Base-by-base conservation (phyloP, 2,797 vertebrate genomes). In the Poeciliopsis presidionis region DNA sequence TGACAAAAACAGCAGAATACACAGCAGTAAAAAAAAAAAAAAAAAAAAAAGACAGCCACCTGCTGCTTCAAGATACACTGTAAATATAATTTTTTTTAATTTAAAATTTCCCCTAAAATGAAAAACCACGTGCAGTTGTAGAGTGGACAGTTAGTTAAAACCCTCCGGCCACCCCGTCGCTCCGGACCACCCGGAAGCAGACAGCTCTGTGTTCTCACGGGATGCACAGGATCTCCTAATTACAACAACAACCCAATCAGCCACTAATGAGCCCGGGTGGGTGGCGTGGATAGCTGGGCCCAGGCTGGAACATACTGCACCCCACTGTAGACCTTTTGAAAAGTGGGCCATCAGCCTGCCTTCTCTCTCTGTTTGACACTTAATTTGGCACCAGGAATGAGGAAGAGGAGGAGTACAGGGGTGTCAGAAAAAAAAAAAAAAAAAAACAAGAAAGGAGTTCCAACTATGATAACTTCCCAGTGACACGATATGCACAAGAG, bases 311-410 rank as follows among this genome's bases (percentile, higher is more conserved):
- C 73, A 72, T 86, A 91, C 87, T 93, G 91, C 92, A 92, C 88
- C 78, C 88, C 73, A 86, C 46, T 75, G 78, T 77, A 76, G 84
- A 88, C 77, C 80, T 90, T 87, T 88, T 87, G 85, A 90, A 90
- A 92, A 89, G 84, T 90, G 90, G 92, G 90, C 87, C 87, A 87
- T 87, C 86, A 82, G 83, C 89, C 90, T 79, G 70, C 89, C 90
- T 89, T 80, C 78, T 76, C 79, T 71, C 84, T 88, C 86, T 86
- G 80, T 87, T 90, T 92, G 91, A 90, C 92, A 94, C 90, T 92
- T 94, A 92, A 93, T 93, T 92, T 92, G 92, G 88, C 90, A 93
- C 86, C 86, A 91, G 91, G 91, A 91, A 92, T 90, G 91, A 90
- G 82, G 78, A 85, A 75, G 76, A 71, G 65, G 77, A 28, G 78